Evolutionary conservation across 1,140 invertebrate genomes (phyloP), one percentile per base, ranked within the genome.

Genomic region (Euura saliciscinereae): DNA sequence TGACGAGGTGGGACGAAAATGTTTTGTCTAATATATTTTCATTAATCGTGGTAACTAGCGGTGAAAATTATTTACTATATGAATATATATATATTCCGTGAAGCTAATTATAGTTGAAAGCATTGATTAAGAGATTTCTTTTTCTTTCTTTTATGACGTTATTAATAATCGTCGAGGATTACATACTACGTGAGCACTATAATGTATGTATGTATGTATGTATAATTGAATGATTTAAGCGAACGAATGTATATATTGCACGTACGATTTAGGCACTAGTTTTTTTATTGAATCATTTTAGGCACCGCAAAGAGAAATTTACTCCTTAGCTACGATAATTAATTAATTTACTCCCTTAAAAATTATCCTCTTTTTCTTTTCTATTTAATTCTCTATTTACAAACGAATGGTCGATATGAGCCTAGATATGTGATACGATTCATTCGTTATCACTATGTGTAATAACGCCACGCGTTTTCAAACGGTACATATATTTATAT

Each of bases 181-280:
- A 73, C 46, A 28, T 44, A 28, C 28, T 67, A 67, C 10, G 43
- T 67, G 8, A 67, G 43, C 66, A 67, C 66, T 67, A 67, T 10
- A 67, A 67, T 67, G 10, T 13, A 67, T 44, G 43, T 67, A 67
- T 67, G 43, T 28, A n/a, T n/a, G 8, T 67, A 67, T 67, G 43
- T 44, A 44, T 67, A 67, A 59, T 59, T 11, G 51, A 59, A 59
- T 59, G 51, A 59, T 59, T 59, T 59, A 59, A 59, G 51, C 51
- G 51, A 59, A 59, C 51, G 51, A 59, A 59, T 73, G 76, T 80
- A 28, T 28, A 28, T 28, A 79, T 80, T 78, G 75, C 78, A 77
- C 76, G 64, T 72, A 73, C 70, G 69, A 72, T 76, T 74, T 79
- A 85, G 84, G 84, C 84, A 86, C 84, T 86, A 82, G 76, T 82